Percentiles rank a stretch among this genome's conserved stretches.
Evolutionary conservation across 2,797 vertebrate genomes (phyloP).

Genomic region (Molothrus ater): DNA sequence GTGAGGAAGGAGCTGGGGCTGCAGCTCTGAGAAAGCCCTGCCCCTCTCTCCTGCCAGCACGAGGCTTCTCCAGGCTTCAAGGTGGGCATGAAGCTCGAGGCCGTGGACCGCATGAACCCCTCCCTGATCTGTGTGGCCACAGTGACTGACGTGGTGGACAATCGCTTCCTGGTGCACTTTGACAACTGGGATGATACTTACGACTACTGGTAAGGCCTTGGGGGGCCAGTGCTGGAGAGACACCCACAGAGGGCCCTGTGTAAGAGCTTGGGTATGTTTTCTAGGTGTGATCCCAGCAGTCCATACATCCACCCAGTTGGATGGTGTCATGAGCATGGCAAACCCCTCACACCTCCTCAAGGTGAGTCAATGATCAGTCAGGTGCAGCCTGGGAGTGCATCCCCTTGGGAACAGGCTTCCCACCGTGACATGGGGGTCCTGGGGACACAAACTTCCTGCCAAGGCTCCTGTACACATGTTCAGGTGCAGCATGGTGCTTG

Average conservation of each 20-base stretch:
- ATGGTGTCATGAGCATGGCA: conserved; percentile 94
- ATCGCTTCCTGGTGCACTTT: conserved; percentile 96
- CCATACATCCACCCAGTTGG: conserved; percentile 97
- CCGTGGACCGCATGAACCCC: conserved; percentile 98
- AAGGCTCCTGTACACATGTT: background rate
- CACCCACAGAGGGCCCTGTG: background rate
- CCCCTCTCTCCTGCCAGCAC: conserved; percentile 71
- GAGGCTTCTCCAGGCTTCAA: conserved; percentile 86
- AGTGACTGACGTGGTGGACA: conserved; percentile 91
- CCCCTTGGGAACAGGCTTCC: background rate
- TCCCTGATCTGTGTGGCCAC: conserved; percentile 97
- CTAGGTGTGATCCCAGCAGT: conserved; percentile 95
- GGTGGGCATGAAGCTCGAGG: conserved; percentile 96
- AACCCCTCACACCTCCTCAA: conserved; percentile 95
- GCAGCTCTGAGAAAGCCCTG: background rate
- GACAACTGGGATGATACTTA: conserved; percentile 99
- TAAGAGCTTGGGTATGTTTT: conserved; percentile 43
- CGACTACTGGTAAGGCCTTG: conserved; percentile 89
- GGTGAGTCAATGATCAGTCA: conserved; percentile 76
- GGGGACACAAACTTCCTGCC: background rate
- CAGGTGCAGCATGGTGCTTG: background rate
- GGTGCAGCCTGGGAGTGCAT: background rate
- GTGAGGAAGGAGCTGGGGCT: background rate
- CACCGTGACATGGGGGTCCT: background rate
- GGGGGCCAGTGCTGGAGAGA: background rate